Percentiles rank a stretch among this genome's conserved stretches.
phyloP scores from a whole-genome alignment of 2,888 invertebrate species.

The Campoplex capitator region DNA sequence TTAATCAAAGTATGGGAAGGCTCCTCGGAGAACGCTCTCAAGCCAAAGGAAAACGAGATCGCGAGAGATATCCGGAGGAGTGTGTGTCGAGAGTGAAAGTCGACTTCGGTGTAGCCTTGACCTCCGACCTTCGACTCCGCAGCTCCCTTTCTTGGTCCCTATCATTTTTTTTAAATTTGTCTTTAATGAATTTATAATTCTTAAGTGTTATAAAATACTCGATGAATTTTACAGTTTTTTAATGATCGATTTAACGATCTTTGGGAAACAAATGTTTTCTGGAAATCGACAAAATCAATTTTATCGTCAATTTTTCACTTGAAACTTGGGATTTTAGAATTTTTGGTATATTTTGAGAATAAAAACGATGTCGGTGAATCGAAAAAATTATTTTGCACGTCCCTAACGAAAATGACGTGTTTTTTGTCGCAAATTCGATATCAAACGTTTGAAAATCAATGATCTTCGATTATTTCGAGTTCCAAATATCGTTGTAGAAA shows the following conservation, averaged over 20 bases:
- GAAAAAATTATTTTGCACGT: no score
- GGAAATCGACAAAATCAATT: neutral
- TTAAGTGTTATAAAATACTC: neutral
- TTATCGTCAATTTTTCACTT: neutral
- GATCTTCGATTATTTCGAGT: neutral
- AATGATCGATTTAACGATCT: neutral
- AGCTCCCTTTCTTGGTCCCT: conserved; percentile 55
- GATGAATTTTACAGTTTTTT: neutral
- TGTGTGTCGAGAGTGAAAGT: conserved; percentile 78
- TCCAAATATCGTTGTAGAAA: neutral
- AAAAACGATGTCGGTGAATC: neutral
- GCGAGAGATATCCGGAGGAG: conserved; percentile 14
- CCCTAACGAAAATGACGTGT: neutral
- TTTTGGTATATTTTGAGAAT: neutral
- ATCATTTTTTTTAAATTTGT: conserved; percentile 18
- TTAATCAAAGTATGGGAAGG: conserved; percentile 79
- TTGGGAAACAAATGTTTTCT: neutral
- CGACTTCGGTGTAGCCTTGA: conserved; percentile 80
- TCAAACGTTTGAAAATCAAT: neutral
- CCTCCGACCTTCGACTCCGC: conserved; percentile 82
- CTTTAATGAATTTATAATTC: neutral
- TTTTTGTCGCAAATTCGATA: neutral
- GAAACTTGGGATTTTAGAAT: neutral
- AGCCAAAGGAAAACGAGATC: conserved; percentile 69
- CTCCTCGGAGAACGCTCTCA: conserved; percentile 79